Conservation (phyloP, 2,888 invertebrate genomes). For the Trissonchulus sp. region DNA sequence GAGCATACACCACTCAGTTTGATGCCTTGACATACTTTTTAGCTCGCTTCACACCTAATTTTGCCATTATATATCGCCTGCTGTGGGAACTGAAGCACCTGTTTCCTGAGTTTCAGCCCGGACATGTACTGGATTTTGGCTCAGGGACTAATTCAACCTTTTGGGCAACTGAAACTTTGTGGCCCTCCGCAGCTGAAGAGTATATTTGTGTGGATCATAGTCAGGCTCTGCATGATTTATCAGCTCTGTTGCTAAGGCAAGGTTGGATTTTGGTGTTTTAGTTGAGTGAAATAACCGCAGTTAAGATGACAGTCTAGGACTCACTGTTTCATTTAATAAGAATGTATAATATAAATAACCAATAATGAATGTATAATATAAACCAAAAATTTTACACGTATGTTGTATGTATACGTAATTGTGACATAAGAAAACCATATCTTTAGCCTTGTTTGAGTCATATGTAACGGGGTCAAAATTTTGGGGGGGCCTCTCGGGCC, state of each 20-base stretch:
- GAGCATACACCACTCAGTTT: not conserved
- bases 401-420: too few species aligned
- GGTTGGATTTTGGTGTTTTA: too few species aligned
- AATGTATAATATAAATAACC: too few species aligned
- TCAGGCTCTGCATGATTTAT: conserved; percentile 71
- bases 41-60: conserved; percentile 67
- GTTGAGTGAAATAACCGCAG: too few species aligned
- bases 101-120: conserved; percentile 66
- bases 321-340: too few species aligned
- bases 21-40: conserved; percentile 47
- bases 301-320: too few species aligned
- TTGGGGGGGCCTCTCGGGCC: too few species aligned
- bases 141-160: conserved; percentile 74
- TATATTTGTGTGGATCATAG: conserved; percentile 79
- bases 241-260: conserved; percentile 62
- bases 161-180: conserved; percentile 68
- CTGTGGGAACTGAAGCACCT: conserved; percentile 59
- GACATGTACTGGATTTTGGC: conserved; percentile 79
- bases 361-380: too few species aligned
- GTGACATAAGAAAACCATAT: too few species aligned
- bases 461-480: too few species aligned
- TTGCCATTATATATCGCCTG: conserved; percentile 62
- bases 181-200: conserved; percentile 69
- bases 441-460: too few species aligned
- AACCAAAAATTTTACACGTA: too few species aligned